These are phyloP conservation scores for Epizoanthus stellaris DNA, from an alignment of 92 coral and sea anemone species.

Conservation along the genomic window DNA sequence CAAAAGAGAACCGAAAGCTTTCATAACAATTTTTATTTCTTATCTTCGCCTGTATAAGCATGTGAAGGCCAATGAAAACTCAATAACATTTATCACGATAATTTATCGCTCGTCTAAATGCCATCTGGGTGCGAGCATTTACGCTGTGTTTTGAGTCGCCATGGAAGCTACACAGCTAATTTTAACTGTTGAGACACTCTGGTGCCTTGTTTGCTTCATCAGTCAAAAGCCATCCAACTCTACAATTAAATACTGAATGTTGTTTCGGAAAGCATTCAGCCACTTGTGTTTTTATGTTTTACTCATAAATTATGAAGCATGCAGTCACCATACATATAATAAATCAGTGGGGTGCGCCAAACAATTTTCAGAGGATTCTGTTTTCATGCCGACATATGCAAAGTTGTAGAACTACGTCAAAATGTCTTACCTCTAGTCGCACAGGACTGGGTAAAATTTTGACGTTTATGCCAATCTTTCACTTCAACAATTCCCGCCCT, in stretches of 20 bases:
- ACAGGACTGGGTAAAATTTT: constrained; percentile 2
- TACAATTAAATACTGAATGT: neutral
- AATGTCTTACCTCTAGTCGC: neutral
- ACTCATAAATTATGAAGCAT: constrained; percentile 43
- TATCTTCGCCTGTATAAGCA: constrained; percentile 32
- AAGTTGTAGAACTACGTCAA: constrained; percentile 12
- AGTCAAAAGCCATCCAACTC: neutral
- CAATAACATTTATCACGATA: constrained; percentile 14
- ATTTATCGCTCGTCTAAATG: constrained; percentile 25
- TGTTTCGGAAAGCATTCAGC: constrained; percentile 37
- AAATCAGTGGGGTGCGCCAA: constrained; percentile 33
- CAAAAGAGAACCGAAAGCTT: constrained; percentile 28
- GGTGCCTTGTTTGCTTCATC: neutral
- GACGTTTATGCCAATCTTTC: constrained; percentile 23
- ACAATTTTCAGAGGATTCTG: constrained; percentile 6
- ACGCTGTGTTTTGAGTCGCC: constrained; percentile 9
- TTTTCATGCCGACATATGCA: constrained; percentile 26
- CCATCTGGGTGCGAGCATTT: constrained; percentile 29
- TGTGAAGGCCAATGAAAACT: constrained; percentile 30
- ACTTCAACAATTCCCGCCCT: constrained; percentile 30
- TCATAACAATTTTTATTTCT: constrained; percentile 28
- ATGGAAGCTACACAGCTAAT: constrained; percentile 20
- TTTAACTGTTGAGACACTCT: neutral
- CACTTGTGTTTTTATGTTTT: constrained; percentile 30
- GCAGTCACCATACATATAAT: constrained; percentile 25